Conservation (phyloP, 2,797 vertebrate genomes). For the Acrocephalus scirpaceus region DNA sequence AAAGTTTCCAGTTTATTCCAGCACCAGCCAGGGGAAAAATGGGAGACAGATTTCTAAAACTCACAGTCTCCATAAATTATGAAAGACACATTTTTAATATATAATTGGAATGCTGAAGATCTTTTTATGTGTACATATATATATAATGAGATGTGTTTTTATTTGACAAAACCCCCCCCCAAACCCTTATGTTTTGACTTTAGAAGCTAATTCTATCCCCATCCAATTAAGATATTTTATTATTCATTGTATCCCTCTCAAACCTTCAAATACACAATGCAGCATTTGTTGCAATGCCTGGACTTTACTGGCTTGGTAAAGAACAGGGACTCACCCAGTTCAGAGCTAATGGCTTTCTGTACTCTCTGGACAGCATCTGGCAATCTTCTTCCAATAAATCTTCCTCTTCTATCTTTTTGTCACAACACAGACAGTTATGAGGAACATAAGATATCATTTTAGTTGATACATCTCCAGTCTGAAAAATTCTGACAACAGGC, state of each 20-base stretch:
- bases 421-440: slow-evolving; percentile 19
- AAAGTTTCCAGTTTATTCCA: not conserved
- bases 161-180: not conserved
- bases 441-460: not conserved
- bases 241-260: not conserved
- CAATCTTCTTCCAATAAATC: slow-evolving; percentile 30
- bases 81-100: not conserved
- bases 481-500: not conserved
- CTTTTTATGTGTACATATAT: not conserved
- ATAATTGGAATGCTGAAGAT: not conserved
- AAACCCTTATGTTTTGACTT: not conserved
- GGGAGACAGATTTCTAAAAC: not conserved
- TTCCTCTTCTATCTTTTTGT: slow-evolving; percentile 27
- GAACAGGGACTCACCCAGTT: not conserved
- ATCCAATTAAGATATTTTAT: not conserved
- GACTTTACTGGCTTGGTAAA: not conserved
- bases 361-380: not conserved
- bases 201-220: not conserved
- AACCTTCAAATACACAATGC: not conserved
- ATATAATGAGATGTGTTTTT: not conserved
- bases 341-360: not conserved
- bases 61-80: not conserved
- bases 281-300: not conserved
- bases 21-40: not conserved
- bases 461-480: not conserved